These are phyloP conservation scores for Crypturellus tataupa DNA, from an alignment of 2,797 vertebrate species.

Conservation along the genomic window DNA sequence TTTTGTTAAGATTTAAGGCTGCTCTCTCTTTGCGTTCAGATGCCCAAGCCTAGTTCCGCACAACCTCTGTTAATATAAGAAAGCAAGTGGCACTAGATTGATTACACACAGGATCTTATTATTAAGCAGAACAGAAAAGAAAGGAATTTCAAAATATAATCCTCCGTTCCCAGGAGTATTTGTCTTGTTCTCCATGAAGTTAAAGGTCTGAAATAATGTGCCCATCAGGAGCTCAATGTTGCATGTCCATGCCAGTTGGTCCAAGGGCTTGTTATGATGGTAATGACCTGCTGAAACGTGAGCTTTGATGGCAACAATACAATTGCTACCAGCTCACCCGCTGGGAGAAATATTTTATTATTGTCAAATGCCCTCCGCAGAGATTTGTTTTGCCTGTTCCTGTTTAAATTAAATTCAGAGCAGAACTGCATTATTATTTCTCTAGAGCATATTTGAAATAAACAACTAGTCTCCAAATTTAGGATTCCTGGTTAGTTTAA, in stretches of 20 bases:
- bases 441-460: conserved; percentile 84
- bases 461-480: conserved; percentile 81
- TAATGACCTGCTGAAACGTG: conserved; percentile 86
- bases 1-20: conserved; percentile 17
- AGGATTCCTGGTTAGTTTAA: conserved; percentile 80
- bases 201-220: conserved; percentile 88
- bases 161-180: conserved; percentile 80
- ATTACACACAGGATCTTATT: conserved; percentile 76
- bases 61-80: conserved; percentile 10
- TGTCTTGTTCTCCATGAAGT: conserved; percentile 83
- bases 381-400: conserved; percentile 86
- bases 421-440: conserved; percentile 82
- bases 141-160: conserved; percentile 84
- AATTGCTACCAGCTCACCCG: conserved; percentile 85
- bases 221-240: conserved; percentile 87
- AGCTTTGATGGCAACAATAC: conserved; percentile 84
- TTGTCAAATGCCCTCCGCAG: conserved; percentile 83
- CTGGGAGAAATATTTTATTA: conserved; percentile 89
- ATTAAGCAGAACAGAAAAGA: conserved; percentile 79
- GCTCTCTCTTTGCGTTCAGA: neutral
- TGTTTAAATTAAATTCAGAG: conserved; percentile 87
- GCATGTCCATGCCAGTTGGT: conserved; percentile 88
- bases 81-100: conserved; percentile 70
- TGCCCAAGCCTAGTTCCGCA: conserved; percentile 27
- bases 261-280: conserved; percentile 87